Conservation (phyloP, 2,888 invertebrate species). For the Alentia gelatinosa region DNA sequence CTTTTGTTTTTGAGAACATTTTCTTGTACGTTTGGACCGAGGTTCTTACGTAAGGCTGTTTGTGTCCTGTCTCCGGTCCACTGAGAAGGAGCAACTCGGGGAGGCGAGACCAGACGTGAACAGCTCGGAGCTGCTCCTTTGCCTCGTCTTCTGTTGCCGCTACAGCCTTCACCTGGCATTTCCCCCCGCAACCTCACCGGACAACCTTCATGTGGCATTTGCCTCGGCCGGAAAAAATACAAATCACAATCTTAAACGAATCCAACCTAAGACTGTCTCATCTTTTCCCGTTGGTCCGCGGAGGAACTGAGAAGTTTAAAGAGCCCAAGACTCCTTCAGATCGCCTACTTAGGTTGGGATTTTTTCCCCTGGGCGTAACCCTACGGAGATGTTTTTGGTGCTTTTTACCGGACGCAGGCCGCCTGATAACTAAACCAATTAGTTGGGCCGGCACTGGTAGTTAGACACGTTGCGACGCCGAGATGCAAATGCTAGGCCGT, state of each 20-base stretch:
- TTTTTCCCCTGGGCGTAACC: slow-evolving; percentile 19
- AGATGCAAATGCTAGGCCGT: slow-evolving; percentile 39
- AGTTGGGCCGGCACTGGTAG: slow-evolving; percentile 21
- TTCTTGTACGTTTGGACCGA: slow-evolving; percentile 4
- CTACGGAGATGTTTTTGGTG: slow-evolving; percentile 20
- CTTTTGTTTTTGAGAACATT: not conserved
- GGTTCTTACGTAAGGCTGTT: not conserved
- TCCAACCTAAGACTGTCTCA: not conserved
- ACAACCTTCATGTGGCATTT: slow-evolving; percentile 31
- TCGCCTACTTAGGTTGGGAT: slow-evolving; percentile 37
- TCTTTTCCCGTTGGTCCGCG: slow-evolving; percentile 1
- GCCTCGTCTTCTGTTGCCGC: not conserved
- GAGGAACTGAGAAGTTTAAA: not conserved
- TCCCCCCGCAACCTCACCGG: slow-evolving; percentile 2
- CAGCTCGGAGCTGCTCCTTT: not conserved
- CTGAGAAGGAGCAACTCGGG: not conserved
- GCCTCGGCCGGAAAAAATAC: not conserved
- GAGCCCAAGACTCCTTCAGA: slow-evolving; percentile 18
- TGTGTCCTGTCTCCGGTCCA: not conserved
- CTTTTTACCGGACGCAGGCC: not conserved
- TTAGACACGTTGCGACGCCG: slow-evolving; percentile 45
- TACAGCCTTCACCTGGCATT: slow-evolving; percentile 26
- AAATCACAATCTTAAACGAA: slow-evolving; percentile 4
- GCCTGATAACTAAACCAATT: slow-evolving; percentile 46
- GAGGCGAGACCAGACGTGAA: not conserved